phyloP scores from a whole-genome alignment of 2,113 vertebrate species.

The Dasyornis broadbenti region DNA sequence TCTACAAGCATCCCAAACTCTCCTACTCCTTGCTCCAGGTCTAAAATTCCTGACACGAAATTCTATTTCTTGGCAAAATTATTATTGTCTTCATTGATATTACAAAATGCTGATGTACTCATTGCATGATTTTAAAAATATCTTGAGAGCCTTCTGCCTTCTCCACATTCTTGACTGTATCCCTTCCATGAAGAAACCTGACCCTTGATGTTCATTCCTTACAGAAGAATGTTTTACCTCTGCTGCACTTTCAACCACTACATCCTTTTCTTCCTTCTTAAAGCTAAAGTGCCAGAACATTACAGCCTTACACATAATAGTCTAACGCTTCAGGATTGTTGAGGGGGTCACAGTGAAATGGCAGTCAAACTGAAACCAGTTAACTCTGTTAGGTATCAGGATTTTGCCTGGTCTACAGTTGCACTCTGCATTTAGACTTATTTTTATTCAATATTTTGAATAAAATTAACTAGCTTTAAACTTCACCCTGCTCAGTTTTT shows the following conservation, averaged over 20 bases:
- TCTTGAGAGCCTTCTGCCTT: not conserved
- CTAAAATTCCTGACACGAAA: not conserved
- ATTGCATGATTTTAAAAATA: not conserved
- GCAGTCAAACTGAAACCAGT: not conserved
- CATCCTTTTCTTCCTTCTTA: not conserved
- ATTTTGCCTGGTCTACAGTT: not conserved
- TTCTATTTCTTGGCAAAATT: not conserved
- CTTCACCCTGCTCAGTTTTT: not conserved
- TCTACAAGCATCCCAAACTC: not conserved
- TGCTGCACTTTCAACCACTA: not conserved
- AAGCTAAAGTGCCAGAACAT: not conserved
- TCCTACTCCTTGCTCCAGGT: not conserved
- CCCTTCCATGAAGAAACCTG: not conserved
- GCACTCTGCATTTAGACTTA: not conserved
- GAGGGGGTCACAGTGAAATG: not conserved
- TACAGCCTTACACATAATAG: not conserved
- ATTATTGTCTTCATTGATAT: not conserved
- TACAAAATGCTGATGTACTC: not conserved
- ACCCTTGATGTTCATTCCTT: not conserved
- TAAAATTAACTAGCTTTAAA: not conserved
- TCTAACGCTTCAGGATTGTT: not conserved
- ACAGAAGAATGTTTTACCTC: not conserved
- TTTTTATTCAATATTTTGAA: not conserved
- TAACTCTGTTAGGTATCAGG: not conserved
- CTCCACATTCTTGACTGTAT: not conserved